Evolutionary conservation across 2,113 vertebrate genomes (phyloP).

Genomic region (Cinclus mexicanus): DNA sequence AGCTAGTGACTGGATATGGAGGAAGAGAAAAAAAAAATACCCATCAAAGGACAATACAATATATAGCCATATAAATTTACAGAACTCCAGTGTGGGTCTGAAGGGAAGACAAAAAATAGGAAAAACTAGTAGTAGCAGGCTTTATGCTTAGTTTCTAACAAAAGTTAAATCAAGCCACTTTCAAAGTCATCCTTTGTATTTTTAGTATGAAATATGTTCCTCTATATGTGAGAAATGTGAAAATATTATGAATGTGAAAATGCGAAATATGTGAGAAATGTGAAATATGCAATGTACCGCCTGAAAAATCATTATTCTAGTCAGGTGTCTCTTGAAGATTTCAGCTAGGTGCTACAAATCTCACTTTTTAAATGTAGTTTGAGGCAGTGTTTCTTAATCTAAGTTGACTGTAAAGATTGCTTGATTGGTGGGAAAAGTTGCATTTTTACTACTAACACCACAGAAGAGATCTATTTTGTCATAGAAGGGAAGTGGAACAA

Average conservation of each 20-base stretch:
- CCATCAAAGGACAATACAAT: background rate
- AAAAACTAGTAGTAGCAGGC: background rate
- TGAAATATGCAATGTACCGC: background rate
- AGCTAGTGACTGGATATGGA: background rate
- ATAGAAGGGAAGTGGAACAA: background rate
- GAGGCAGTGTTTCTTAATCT: background rate
- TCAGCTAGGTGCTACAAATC: background rate
- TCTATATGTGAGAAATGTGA: background rate
- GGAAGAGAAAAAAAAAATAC: background rate
- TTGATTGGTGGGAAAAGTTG: fast-evolving
- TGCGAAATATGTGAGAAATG: background rate
- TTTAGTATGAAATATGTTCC: background rate
- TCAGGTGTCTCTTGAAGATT: background rate
- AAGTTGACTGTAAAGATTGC: background rate
- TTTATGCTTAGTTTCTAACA: background rate
- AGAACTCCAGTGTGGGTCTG: background rate
- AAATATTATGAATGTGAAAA: background rate
- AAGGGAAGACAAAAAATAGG: background rate
- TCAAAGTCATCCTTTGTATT: background rate
- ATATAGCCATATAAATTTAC: background rate
- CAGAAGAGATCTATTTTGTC: background rate
- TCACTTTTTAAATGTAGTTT: background rate
- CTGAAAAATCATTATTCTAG: background rate
- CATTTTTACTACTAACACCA: background rate
- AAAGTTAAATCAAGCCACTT: background rate